These are phyloP conservation scores for Drosophila paulistorum DNA, from an alignment of 1,140 invertebrate genomes.

Conservation along the genomic window DNA sequence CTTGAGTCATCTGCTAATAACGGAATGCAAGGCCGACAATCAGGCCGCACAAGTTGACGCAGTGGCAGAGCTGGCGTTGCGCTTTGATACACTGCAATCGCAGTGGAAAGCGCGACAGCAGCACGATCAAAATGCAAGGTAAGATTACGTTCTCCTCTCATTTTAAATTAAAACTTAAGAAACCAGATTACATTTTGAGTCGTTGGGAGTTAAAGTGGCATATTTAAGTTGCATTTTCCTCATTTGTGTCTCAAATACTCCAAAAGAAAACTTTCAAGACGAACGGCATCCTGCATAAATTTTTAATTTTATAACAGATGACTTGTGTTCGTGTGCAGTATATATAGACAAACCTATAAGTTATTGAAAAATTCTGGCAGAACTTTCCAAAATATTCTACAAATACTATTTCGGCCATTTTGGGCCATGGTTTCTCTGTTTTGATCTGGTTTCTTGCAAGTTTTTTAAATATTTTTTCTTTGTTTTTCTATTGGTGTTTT, in stretches of 20 bases:
- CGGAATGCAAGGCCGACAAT: slow-evolving; percentile 88
- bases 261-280: slow-evolving; percentile 25
- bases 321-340: slow-evolving; percentile 44
- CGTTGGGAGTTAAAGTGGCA: slow-evolving; percentile 55
- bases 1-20: slow-evolving; percentile 88
- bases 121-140: slow-evolving; percentile 82
- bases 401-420: no score
- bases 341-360: background rate
- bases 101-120: slow-evolving; percentile 88
- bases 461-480: slow-evolving; percentile 36
- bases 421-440: background rate
- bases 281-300: slow-evolving; percentile 52
- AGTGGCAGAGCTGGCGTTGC: slow-evolving; percentile 86
- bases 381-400: no score
- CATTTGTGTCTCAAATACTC: slow-evolving; percentile 49
- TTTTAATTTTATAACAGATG: slow-evolving; percentile 44
- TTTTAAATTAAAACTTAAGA: slow-evolving; percentile 40
- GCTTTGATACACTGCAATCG: slow-evolving; percentile 88
- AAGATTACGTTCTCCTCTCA: slow-evolving; percentile 15
- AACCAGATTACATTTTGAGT: background rate
- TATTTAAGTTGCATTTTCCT: background rate
- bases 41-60: slow-evolving; percentile 87
- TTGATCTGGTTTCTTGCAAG: background rate
- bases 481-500: slow-evolving; percentile 50
- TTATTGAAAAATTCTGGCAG: no score